Conservation (phyloP, 2,888 invertebrate species). For the Papilio demoleus region DNA sequence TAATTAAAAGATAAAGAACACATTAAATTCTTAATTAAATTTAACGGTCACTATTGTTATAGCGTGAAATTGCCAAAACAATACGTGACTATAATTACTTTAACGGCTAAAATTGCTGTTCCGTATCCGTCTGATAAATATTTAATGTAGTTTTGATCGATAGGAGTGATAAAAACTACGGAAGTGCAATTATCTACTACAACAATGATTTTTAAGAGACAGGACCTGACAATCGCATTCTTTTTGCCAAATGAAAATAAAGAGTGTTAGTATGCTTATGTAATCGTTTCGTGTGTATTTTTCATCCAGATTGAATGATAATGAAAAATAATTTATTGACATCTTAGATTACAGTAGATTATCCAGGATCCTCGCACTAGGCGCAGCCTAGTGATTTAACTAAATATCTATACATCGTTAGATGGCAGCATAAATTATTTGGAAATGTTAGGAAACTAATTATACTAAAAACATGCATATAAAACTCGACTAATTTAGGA, state of each 20-base stretch:
- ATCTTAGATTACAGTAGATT: too few relatives aligned
- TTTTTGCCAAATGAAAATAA: not conserved
- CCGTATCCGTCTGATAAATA: slow-evolving; percentile 30
- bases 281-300: not conserved
- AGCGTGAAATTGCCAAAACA: slow-evolving; percentile 19
- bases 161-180: slow-evolving; percentile 33
- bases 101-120: slow-evolving; percentile 28
- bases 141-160: slow-evolving; percentile 22
- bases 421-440: too few relatives aligned
- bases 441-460: too few relatives aligned
- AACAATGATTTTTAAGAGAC: slow-evolving; percentile 9
- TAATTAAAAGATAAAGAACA: slow-evolving; percentile 29
- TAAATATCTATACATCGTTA: too few relatives aligned
- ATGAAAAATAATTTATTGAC: too few relatives aligned
- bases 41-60: slow-evolving; percentile 17
- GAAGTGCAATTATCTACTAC: slow-evolving; percentile 24
- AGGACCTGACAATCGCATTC: not conserved
- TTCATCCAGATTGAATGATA: not conserved
- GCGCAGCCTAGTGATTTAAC: too few relatives aligned
- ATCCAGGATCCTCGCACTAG: too few relatives aligned
- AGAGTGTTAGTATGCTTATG: not conserved
- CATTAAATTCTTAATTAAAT: not conserved
- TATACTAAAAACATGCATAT: too few relatives aligned
- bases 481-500: too few relatives aligned
- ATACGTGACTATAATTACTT: slow-evolving; percentile 35